phyloP scores from a whole-genome alignment of 2,888 invertebrate species.

The Lasiommata megera region DNA sequence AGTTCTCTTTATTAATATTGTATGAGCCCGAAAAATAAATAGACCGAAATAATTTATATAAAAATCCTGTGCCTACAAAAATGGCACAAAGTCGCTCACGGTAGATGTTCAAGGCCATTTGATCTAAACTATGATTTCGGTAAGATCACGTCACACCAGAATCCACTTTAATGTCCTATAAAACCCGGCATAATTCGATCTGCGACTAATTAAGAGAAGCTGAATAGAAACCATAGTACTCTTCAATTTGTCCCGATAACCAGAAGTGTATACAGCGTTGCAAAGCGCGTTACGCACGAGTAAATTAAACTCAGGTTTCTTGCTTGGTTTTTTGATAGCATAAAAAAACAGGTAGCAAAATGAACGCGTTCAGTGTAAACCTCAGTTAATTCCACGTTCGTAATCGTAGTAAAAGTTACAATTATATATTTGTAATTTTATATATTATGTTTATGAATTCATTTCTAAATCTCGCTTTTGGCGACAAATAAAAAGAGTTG shows the following conservation, averaged over 20 bases:
- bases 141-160: background rate
- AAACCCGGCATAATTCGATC: background rate
- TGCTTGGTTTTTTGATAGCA: conserved; percentile 6
- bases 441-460: no score
- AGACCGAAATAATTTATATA: no score
- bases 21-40: no score
- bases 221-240: conserved; percentile 1
- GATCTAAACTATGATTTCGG: background rate
- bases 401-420: conserved; percentile 2
- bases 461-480: no score
- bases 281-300: conserved; percentile 22
- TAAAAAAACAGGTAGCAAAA: conserved; percentile 7
- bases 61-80: background rate
- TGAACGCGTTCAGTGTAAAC: background rate
- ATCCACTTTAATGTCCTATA: background rate
- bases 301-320: conserved; percentile 12
- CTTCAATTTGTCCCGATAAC: conserved; percentile 7
- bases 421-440: no score
- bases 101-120: background rate
- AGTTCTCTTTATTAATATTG: no score
- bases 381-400: conserved; percentile 3
- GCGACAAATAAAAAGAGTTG: no score
- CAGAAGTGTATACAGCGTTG: conserved; percentile 16
- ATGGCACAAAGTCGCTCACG: background rate
- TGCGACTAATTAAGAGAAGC: background rate